A percentile compares a stretch with the other conserved stretches of the same genome.
Conservation (phyloP, 2,113 vertebrate genomes). For the Psophia crepitans region DNA sequence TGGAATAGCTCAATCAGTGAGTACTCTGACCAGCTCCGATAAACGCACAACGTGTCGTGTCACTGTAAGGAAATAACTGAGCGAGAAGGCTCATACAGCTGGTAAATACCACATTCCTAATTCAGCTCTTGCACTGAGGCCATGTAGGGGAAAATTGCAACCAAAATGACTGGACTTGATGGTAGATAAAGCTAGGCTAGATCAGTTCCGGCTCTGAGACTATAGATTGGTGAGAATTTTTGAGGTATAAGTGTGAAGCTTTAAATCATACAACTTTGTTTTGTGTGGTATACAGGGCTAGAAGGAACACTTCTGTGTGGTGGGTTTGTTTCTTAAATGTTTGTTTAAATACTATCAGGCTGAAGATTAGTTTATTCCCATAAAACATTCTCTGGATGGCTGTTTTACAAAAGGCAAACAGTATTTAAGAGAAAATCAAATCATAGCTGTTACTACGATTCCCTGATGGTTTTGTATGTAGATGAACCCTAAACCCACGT, state of each 20-base stretch:
- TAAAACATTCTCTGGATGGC: not conserved
- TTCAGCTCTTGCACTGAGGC: not conserved
- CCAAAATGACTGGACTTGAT: not conserved
- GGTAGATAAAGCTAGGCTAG: not conserved
- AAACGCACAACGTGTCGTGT: not conserved
- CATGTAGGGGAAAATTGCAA: not conserved
- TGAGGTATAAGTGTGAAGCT: not conserved
- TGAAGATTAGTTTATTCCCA: not conserved
- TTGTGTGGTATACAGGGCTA: not conserved
- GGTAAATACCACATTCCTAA: not conserved
- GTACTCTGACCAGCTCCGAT: not conserved
- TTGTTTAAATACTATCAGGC: not conserved
- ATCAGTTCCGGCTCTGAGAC: not conserved
- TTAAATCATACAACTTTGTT: not conserved
- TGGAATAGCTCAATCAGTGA: not conserved
- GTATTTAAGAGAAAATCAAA: not conserved
- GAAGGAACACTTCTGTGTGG: not conserved
- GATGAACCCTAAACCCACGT: not conserved
- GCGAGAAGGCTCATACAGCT: not conserved
- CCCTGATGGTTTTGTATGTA: not conserved
- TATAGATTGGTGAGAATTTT: not conserved
- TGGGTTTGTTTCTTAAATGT: not conserved
- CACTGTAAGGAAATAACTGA: not conserved
- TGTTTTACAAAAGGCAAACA: not conserved
- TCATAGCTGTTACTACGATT: not conserved